These are phyloP conservation scores for Strix aluco DNA, from an alignment of 2,113 vertebrate species.

Conservation along the genomic window DNA sequence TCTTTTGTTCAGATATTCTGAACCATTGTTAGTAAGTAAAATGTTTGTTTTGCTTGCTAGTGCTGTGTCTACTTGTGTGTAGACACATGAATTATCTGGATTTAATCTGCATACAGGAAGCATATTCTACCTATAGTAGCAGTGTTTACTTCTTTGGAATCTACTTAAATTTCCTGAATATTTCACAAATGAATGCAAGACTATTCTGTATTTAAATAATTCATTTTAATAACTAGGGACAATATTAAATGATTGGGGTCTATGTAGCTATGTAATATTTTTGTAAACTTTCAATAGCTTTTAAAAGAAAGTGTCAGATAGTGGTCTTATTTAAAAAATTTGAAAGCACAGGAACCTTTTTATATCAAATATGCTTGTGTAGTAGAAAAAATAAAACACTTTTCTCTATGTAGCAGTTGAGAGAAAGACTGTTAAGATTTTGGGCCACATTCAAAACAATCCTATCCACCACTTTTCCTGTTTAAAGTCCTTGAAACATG, in stretches of 20 bases:
- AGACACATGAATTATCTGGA: not conserved
- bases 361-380: not conserved
- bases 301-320: not conserved
- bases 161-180: not conserved
- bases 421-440: not conserved
- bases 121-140: not conserved
- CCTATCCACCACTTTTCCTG: not conserved
- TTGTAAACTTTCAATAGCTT: not conserved
- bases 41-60: not conserved
- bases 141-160: not conserved
- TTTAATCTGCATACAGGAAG: not conserved
- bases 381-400: not conserved
- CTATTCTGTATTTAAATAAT: not conserved
- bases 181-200: not conserved
- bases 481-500: not conserved
- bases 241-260: not conserved
- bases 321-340: not conserved
- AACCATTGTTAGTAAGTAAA: not conserved
- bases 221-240: not conserved
- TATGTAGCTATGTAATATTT: not conserved
- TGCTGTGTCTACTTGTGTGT: not conserved
- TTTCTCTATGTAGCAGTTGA: not conserved
- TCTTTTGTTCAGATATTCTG: not conserved
- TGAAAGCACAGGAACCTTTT: not conserved
- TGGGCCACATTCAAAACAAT: not conserved